Conservation (phyloP, 2,797 vertebrate species). For the Enteromius mattozi region DNA sequence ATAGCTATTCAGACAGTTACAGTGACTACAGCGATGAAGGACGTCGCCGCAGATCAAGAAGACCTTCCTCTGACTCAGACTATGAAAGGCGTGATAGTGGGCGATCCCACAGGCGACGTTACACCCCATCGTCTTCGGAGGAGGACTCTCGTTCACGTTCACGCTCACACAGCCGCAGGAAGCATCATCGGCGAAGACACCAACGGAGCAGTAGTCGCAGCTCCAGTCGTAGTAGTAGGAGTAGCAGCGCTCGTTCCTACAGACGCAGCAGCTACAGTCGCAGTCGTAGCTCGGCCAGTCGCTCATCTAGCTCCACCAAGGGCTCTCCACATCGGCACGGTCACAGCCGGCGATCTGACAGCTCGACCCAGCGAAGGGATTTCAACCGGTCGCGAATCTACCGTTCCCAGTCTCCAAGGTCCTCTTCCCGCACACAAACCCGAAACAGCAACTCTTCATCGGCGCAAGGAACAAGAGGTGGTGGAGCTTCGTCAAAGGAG, state of each 20-base stretch:
- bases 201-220: conserved; percentile 82
- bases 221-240: conserved; percentile 87
- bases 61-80: conserved; percentile 87
- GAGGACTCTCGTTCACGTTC: conserved; percentile 92
- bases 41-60: conserved; percentile 71
- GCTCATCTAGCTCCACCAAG: conserved; percentile 83
- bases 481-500: conserved; percentile 69
- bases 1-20: conserved; percentile 91
- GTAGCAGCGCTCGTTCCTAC: conserved; percentile 91
- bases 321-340: conserved; percentile 76
- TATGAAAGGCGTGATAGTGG: conserved; percentile 83
- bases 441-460: conserved; percentile 73
- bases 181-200: conserved; percentile 78
- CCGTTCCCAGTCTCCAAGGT: conserved; percentile 92
- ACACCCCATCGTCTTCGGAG: conserved; percentile 85
- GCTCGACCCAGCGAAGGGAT: conserved; percentile 83
- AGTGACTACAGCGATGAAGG: conserved; percentile 90
- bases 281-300: conserved; percentile 89
- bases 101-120: conserved; percentile 86
- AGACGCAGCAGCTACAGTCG: conserved; percentile 91
- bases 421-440: conserved; percentile 76
- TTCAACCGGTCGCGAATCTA: conserved; percentile 95
- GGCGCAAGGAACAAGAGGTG: conserved; percentile 68
- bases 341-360: conserved; percentile 83
- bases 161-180: conserved; percentile 83